Conservation (phyloP, 2,113 vertebrate genomes). For the Amphiprion percula region DNA sequence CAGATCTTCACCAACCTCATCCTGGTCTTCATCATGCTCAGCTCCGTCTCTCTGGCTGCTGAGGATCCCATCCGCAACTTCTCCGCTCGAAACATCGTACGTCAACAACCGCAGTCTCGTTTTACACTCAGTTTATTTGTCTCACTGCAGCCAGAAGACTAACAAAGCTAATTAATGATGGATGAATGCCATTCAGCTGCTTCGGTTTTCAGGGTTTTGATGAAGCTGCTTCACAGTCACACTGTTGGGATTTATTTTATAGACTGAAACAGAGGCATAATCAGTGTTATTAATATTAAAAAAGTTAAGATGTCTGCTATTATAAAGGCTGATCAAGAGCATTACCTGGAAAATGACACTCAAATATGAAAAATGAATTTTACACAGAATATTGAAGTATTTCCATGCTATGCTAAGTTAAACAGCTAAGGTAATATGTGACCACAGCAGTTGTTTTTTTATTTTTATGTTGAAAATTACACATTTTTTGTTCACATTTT, state of each 20-base stretch:
- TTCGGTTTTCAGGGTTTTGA: not conserved
- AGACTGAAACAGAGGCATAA: not conserved
- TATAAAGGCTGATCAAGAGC: too few relatives aligned
- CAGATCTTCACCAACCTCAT: conserved; percentile 99
- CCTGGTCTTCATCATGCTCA: conserved; percentile 99
- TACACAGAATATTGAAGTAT: too few relatives aligned
- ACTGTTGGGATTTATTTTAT: not conserved
- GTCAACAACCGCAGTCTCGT: conserved; percentile 49
- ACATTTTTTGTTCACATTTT: too few relatives aligned
- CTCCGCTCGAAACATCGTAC: conserved; percentile 96
- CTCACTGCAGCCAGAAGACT: too few relatives aligned
- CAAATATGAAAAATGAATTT: too few relatives aligned
- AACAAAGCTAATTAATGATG: not conserved
- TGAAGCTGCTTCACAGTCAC: not conserved
- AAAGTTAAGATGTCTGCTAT: too few relatives aligned
- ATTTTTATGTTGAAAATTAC: too few relatives aligned
- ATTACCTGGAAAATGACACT: too few relatives aligned
- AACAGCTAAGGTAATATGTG: too few relatives aligned
- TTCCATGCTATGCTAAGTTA: too few relatives aligned
- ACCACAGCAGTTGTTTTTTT: too few relatives aligned
- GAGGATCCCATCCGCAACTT: conserved; percentile 97
- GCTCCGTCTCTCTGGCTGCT: conserved; percentile 95
- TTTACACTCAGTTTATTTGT: not conserved
- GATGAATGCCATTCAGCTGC: not conserved
- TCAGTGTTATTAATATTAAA: not conserved